Conservation (phyloP, 2,888 invertebrate species). For the Coleophora deauratella region DNA sequence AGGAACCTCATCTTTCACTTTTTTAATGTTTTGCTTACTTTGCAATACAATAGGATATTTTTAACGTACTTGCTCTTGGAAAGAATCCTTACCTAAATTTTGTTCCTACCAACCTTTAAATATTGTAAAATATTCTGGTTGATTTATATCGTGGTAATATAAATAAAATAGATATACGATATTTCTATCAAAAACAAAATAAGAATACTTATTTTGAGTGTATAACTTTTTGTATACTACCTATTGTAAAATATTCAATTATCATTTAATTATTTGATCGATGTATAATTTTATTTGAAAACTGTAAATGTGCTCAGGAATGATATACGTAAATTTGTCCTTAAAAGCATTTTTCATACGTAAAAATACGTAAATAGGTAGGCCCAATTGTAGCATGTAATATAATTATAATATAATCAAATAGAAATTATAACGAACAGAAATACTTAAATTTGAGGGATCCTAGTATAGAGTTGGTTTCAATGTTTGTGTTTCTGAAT, state of each 20-base stretch:
- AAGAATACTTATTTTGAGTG: slow-evolving; percentile 47
- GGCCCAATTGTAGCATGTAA: slow-evolving; percentile 71
- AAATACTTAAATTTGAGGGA: slow-evolving; percentile 64
- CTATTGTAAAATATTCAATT: slow-evolving; percentile 35
- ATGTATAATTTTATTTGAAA: slow-evolving; percentile 49
- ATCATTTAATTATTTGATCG: slow-evolving; percentile 22
- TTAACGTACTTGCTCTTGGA: slow-evolving; percentile 22
- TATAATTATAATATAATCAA: slow-evolving; percentile 52
- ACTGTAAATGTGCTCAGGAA: slow-evolving; percentile 59
- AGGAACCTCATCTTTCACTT: too few species aligned
- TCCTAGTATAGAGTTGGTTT: slow-evolving; percentile 60
- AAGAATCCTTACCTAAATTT: slow-evolving; percentile 55
- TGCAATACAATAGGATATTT: slow-evolving; percentile 1
- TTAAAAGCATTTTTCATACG: slow-evolving; percentile 67
- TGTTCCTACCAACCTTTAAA: slow-evolving; percentile 30
- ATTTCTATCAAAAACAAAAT: slow-evolving; percentile 42
- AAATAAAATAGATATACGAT: slow-evolving; percentile 50
- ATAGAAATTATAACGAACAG: slow-evolving; percentile 51
- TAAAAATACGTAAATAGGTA: slow-evolving; percentile 66
- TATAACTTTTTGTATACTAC: slow-evolving; percentile 29
- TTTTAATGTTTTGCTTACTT: too few species aligned
- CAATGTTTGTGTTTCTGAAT: slow-evolving; percentile 69
- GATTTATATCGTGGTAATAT: slow-evolving; percentile 48
- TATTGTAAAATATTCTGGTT: too few species aligned
- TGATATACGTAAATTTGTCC: slow-evolving; percentile 60